phyloP scores from a whole-genome alignment of 2,888 invertebrate genomes.

The Mamestra brassicae region DNA sequence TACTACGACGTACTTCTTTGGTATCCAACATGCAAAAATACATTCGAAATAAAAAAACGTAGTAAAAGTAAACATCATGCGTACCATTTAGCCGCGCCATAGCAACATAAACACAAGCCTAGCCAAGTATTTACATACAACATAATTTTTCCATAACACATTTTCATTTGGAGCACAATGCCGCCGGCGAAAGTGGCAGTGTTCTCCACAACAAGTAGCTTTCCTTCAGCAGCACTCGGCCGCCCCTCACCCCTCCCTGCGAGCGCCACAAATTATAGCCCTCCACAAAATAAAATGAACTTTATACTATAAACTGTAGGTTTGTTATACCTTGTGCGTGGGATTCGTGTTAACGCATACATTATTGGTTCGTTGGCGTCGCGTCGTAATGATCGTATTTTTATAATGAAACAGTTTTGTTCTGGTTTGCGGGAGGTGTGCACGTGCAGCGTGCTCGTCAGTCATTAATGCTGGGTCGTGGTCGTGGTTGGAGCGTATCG shows the following conservation, averaged over 20 bases:
- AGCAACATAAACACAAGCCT: constrained; percentile 12
- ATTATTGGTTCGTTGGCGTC: constrained; percentile 69
- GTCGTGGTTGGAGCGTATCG: not conserved
- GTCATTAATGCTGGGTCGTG: constrained; percentile 16
- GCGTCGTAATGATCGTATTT: constrained; percentile 70
- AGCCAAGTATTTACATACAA: constrained; percentile 46
- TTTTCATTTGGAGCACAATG: constrained; percentile 68
- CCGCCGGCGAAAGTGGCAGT: constrained; percentile 79
- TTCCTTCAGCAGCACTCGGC: constrained; percentile 70
- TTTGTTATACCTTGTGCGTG: constrained; percentile 25
- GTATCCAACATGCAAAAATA: not conserved
- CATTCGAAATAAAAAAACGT: not conserved
- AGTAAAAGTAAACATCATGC: not conserved
- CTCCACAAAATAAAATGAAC: constrained; percentile 50
- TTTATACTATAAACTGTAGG: constrained; percentile 45
- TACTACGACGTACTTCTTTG: too few relatives aligned
- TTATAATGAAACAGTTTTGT: constrained; percentile 69
- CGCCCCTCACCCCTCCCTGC: constrained; percentile 47
- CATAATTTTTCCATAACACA: constrained; percentile 52
- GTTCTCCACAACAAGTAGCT: constrained; percentile 79
- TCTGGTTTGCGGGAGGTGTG: constrained; percentile 30
- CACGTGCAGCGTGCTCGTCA: constrained; percentile 26
- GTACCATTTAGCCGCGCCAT: not conserved
- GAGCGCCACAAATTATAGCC: constrained; percentile 70
- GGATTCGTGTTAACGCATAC: constrained; percentile 71